These are phyloP conservation scores for Anas platyrhynchos DNA, from an alignment of 2,113 vertebrate species.

Conservation along the genomic window DNA sequence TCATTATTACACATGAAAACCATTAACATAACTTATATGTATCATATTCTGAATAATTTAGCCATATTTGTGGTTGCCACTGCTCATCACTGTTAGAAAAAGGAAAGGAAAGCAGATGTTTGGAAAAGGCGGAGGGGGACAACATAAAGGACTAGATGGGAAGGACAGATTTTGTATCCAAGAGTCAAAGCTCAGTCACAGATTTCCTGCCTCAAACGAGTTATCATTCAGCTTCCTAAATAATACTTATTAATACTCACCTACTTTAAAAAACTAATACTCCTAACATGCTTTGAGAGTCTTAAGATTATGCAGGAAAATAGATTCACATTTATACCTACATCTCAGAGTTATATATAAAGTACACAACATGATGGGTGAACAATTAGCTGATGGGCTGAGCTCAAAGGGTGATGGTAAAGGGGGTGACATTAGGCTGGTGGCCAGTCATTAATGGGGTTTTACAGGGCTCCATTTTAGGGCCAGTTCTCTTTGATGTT, in stretches of 20 bases:
- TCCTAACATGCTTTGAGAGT: not conserved
- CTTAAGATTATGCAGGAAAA: not conserved
- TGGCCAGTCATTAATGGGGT: not conserved
- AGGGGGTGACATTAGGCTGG: not conserved
- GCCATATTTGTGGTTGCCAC: not conserved
- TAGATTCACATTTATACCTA: not conserved
- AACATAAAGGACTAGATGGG: too few species aligned
- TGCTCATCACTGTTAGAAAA: not conserved
- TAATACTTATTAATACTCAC: not conserved
- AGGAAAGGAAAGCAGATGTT: not conserved
- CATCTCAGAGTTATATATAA: not conserved
- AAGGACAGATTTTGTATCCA: not conserved
- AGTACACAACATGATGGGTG: not conserved
- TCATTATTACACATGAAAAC: not conserved
- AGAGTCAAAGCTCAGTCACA: not conserved
- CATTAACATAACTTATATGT: not conserved
- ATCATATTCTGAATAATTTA: not conserved
- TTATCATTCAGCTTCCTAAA: not conserved
- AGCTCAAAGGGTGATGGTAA: not conserved
- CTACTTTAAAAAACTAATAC: not conserved
- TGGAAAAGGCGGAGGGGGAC: not conserved
- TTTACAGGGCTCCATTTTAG: not conserved
- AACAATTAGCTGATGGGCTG: not conserved
- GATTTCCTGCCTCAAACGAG: conserved; percentile 27
- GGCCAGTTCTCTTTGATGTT: too few species aligned